phyloP scores from a whole-genome alignment of 2,888 invertebrate genomes.

The Harpalus rufipes region DNA sequence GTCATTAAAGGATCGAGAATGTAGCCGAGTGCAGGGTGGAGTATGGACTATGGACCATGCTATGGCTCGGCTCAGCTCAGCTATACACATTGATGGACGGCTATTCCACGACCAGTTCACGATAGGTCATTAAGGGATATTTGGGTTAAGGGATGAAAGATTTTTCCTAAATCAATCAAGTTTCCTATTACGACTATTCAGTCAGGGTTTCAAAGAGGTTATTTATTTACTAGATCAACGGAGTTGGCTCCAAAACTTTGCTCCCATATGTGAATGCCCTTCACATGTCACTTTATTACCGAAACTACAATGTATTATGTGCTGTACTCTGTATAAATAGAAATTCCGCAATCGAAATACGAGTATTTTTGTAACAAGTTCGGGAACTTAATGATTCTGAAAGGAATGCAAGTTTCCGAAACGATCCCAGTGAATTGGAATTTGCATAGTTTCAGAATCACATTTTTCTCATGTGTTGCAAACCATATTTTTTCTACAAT shows the following conservation, averaged over 20 bases:
- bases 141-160: conserved; percentile 20
- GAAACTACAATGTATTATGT: no score
- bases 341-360: no score
- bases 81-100: background rate
- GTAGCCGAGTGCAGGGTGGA: background rate
- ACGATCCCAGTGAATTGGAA: no score
- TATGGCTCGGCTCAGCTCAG: background rate
- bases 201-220: background rate
- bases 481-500: no score
- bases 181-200: conserved; percentile 6
- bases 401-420: no score
- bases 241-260: background rate
- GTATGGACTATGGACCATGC: background rate
- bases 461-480: no score
- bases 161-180: conserved; percentile 6
- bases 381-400: no score
- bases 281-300: background rate
- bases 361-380: no score
- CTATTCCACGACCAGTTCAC: conserved; percentile 11
- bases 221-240: background rate
- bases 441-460: no score
- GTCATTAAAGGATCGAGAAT: conserved; percentile 40
- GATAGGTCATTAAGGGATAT: conserved; percentile 43
- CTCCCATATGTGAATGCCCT: background rate
- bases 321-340: no score